Percentiles rank a stretch among this genome's conserved stretches.
phyloP scores from a whole-genome alignment of 2,797 vertebrate genomes.

The Cephalopachus bancanus region DNA sequence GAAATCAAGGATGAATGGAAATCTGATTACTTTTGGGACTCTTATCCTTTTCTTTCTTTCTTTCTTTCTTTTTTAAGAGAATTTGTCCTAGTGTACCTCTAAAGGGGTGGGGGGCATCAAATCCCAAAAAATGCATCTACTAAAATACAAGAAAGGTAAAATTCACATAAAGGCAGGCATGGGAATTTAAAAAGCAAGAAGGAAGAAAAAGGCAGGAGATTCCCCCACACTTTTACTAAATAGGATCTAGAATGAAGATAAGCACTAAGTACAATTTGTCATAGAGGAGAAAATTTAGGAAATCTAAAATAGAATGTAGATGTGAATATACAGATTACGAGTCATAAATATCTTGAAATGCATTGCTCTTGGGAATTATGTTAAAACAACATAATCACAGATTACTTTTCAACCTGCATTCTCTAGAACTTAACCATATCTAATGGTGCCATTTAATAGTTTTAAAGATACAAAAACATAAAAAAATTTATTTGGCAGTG shows the following conservation, averaged over 20 bases:
- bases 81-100: conserved; percentile 6
- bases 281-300: neutral
- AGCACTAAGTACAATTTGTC: conserved; percentile 16
- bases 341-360: conserved; percentile 13
- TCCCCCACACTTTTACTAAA: neutral
- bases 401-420: conserved; percentile 43
- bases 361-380: conserved; percentile 13
- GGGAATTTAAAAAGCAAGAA: conserved; percentile 57
- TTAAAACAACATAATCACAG: conserved; percentile 1
- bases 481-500: conserved; percentile 24
- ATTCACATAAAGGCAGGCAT: conserved; percentile 1
- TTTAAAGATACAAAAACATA: neutral
- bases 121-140: conserved; percentile 42
- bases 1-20: conserved; percentile 1
- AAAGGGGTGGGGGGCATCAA: neutral
- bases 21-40: neutral
- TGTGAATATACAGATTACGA: neutral
- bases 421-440: conserved; percentile 52
- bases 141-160: conserved; percentile 61
- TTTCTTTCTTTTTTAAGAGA: neutral
- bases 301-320: conserved; percentile 33
- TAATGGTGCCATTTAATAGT: conserved; percentile 38
- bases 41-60: neutral
- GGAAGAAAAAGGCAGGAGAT: neutral
- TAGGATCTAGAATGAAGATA: neutral